A percentile compares a stretch with the other conserved stretches of the same genome.
phyloP scores from a whole-genome alignment of 2,888 invertebrate genomes.

The Tenthredo distinguenda region DNA sequence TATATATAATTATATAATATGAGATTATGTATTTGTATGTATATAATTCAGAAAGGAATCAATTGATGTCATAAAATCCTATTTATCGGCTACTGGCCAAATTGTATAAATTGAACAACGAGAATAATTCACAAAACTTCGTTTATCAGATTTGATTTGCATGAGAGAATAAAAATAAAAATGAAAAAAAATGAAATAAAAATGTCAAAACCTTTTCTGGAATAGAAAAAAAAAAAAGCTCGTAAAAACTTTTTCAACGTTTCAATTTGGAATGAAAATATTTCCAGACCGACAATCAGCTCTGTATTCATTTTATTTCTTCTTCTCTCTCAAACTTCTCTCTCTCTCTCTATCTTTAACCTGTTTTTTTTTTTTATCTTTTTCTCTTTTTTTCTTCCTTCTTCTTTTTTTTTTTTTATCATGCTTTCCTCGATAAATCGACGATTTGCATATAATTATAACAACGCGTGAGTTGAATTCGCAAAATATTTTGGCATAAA shows the following conservation, averaged over 20 bases:
- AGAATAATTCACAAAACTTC: background rate
- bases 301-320: background rate
- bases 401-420: background rate
- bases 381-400: background rate
- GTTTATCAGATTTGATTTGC: background rate
- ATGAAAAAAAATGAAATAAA: background rate
- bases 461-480: constrained; percentile 17
- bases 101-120: background rate
- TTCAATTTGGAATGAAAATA: background rate
- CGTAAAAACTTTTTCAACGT: background rate
- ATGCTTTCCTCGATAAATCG: constrained; percentile 22
- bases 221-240: background rate
- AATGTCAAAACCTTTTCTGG: background rate
- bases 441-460: constrained; percentile 41
- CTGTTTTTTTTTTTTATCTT: background rate
- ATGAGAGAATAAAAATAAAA: background rate
- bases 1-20: background rate
- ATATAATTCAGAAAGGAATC: background rate
- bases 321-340: background rate
- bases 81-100: background rate
- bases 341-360: background rate
- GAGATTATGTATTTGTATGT: no score
- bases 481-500: constrained; percentile 6
- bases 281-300: constrained; percentile 17
- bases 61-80: background rate